Base-by-base conservation (phyloP, 2,888 invertebrate genomes). In the Apamea crenata region DNA sequence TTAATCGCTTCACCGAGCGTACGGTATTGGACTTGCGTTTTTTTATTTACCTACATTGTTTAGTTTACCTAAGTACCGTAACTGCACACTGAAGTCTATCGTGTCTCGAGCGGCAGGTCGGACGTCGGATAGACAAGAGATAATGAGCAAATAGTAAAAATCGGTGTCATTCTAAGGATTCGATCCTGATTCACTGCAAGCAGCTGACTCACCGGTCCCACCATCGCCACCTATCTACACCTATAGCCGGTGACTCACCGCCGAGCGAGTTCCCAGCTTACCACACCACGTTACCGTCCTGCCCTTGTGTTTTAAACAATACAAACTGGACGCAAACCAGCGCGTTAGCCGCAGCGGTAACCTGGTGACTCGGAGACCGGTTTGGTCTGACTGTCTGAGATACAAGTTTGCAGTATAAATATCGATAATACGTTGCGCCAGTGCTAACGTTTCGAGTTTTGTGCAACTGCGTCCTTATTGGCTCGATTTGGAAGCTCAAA, bases 121-220 rank as follows among this genome's bases (percentile, higher is more conserved):
- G 47, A 61, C 53, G 53, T 53, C 44, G 47, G 36, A 69, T 70
- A 78, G 68, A 80, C 81, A 65, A 78, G 79, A 86, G 83, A 78
- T 79, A 81, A 77, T 61, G 78, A 70, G 70, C 85, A 90, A 91
- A 88, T 87, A 91, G 87, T 77, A 89, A 87, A 91, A 89, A 90
- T 83, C n/a, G 71, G 77, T 82, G 88, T 83, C 91, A 91, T 92
- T 91, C 90, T 86, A 89, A 88, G 88, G 90, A 91, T 89, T 73
- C 74, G 80, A 86, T 91, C 91, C 90, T 92, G 93, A 92, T 90
- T 92, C 91, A 92, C 90, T 81, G 81, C 83, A 84, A 87, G 87
- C 85, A 83, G 86, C 87, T 91, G 91, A 92, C 89, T 93, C 91
- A 93, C 90, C 87, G 76, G 79, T 82, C 21, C 65, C 36, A 21